Evolutionary conservation across 2,797 vertebrate genomes (phyloP), one percentile per base, ranked within the genome.

Genomic region (Scarus forsteni): DNA sequence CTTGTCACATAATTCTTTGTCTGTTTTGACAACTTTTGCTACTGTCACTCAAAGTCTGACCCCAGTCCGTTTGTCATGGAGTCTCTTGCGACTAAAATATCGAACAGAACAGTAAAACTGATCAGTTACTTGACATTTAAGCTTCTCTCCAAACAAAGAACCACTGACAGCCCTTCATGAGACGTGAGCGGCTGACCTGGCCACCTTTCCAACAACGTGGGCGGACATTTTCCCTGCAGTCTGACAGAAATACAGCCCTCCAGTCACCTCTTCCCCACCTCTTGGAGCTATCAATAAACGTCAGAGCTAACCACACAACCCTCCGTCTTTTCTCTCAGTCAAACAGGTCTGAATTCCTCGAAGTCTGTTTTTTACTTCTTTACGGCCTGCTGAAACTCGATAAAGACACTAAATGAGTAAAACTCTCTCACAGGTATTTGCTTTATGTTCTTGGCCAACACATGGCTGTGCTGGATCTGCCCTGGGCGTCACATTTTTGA

Each of bases 241-340:
- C 19, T 82, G 83, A 88, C 81, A 87, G 77, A 82, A 77, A 86
- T 83, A 86, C 77, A 50, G 50, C 63, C 55, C 34, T n/a, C 60
- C 36, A 52, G 42, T 77, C 82, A 61, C 72, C 77, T 81, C 46
- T 36, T 60, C 44, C 34, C 36, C 61, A 18, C 39, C 61, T 35
- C 73, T 11, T 42, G 15, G 13, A 10, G 56, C 74, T 18, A 58
- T 81, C 78, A 83, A 75, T 85, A 80, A 86, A 85, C 8, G 66
- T 87, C 73, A 75, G 75, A 88, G 74, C 80, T 76, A 84, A 83
- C 75, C 75, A 66, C 34, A 43, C 54, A 7, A 14, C 52, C n/a
- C 70, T 45, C 68, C 56, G 38, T 7, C 53, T 19, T 70, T 50
- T 69, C 59, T 50, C 16, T 38, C 46, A 18, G 50, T 0, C 9